These are phyloP conservation scores for Orgyia antiqua DNA, from an alignment of 2,888 invertebrate species.

Conservation along the genomic window DNA sequence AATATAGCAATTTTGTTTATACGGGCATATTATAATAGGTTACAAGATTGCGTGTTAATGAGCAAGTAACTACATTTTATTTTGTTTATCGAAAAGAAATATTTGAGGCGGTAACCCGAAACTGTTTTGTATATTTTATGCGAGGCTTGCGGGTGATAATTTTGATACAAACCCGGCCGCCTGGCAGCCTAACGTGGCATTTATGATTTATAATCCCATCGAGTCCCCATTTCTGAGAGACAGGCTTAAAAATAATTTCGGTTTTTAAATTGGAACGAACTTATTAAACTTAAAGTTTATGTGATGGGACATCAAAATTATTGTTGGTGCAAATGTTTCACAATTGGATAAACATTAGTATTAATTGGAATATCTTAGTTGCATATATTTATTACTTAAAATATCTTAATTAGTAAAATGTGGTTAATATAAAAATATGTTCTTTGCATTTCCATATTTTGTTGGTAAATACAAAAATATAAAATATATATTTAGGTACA, in stretches of 20 bases:
- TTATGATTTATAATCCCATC: constrained; percentile 75
- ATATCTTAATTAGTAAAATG: too few relatives aligned
- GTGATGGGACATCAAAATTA: constrained; percentile 46
- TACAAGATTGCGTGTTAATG: constrained; percentile 11
- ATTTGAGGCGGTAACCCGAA: constrained; percentile 66
- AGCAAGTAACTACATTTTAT: constrained; percentile 34
- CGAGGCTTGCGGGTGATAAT: constrained; percentile 63
- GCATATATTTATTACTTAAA: too few relatives aligned
- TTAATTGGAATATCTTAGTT: constrained; percentile 5
- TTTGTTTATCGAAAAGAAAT: constrained; percentile 53
- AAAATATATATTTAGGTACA: too few relatives aligned
- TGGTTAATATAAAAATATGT: too few relatives aligned
- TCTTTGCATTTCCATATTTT: too few relatives aligned
- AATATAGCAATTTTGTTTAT: too few relatives aligned
- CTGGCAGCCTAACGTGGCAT: constrained; percentile 62
- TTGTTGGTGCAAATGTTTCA: constrained; percentile 24
- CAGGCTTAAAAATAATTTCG: constrained; percentile 66
- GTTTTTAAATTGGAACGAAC: constrained; percentile 68
- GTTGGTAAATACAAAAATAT: too few relatives aligned
- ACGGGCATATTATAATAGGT: too few relatives aligned
- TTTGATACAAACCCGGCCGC: constrained; percentile 56
- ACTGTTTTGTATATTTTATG: constrained; percentile 71
- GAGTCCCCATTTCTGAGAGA: constrained; percentile 61
- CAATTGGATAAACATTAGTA: constrained; percentile 6
- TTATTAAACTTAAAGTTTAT: constrained; percentile 59